phyloP scores from a whole-genome alignment of 2,113 vertebrate species.

The Dasyurus viverrinus region DNA sequence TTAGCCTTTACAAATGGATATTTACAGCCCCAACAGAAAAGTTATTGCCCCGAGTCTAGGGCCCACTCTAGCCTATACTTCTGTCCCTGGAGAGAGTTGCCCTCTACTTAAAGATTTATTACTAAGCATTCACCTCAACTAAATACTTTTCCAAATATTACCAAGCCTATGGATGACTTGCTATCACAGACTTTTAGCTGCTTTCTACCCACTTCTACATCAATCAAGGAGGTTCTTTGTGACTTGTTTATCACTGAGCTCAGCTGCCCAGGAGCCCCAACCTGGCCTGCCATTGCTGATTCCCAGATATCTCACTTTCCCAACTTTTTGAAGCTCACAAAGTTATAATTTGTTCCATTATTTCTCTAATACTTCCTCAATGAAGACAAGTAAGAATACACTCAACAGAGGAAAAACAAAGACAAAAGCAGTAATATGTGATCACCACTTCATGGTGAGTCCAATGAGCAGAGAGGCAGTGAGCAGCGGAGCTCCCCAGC shows the following conservation, averaged over 20 bases:
- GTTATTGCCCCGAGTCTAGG: too few relatives aligned
- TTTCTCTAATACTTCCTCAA: background rate
- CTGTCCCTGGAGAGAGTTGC: too few relatives aligned
- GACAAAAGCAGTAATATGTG: background rate
- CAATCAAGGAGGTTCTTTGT: background rate
- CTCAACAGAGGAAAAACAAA: background rate
- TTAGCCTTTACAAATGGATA: too few relatives aligned
- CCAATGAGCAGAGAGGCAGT: background rate
- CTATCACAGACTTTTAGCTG: background rate
- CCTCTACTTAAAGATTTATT: too few relatives aligned
- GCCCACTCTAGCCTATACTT: too few relatives aligned
- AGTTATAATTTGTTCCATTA: background rate
- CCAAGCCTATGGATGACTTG: background rate
- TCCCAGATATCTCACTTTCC: background rate
- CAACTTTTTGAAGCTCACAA: background rate
- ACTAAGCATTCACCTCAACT: too few relatives aligned
- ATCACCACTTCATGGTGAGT: background rate
- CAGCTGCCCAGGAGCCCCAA: too few relatives aligned
- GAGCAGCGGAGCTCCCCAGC: background rate
- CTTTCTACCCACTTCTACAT: background rate
- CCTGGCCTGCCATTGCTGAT: background rate
- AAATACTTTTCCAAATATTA: background rate
- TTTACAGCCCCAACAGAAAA: too few relatives aligned
- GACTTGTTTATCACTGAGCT: background rate
- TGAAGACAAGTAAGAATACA: background rate